These are phyloP conservation scores for Diadegma fenestrale DNA, from an alignment of 2,888 invertebrate species.

Conservation along the genomic window DNA sequence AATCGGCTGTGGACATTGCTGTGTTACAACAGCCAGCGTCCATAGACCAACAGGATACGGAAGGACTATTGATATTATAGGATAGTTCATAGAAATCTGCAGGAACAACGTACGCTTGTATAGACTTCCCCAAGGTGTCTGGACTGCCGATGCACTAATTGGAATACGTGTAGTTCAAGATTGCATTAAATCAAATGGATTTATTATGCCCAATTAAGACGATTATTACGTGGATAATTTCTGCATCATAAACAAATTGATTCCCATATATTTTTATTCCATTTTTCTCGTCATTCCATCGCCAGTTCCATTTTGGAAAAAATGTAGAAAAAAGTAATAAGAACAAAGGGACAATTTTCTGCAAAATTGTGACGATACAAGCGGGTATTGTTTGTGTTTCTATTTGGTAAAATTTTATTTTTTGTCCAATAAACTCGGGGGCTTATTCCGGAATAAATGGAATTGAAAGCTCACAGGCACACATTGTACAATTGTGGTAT, in stretches of 20 bases:
- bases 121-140: neutral
- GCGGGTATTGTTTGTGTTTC: neutral
- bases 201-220: neutral
- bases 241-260: neutral
- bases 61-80: conserved; percentile 19
- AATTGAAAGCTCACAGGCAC: neutral
- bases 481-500: neutral
- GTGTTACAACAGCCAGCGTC: conserved; percentile 1
- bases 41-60: neutral
- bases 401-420: neutral
- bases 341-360: neutral
- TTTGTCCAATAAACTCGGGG: neutral
- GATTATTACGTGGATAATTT: neutral
- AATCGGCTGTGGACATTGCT: conserved; percentile 34
- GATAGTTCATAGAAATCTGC: neutral
- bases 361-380: neutral
- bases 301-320: too few relatives aligned
- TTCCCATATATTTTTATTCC: too few relatives aligned
- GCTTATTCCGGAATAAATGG: neutral
- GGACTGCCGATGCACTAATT: neutral
- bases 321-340: neutral
- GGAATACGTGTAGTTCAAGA: too few relatives aligned
- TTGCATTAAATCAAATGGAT: neutral
- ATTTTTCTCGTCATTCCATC: too few relatives aligned
- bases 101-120: conserved; percentile 3